These are phyloP conservation scores for Hipposideros armiger DNA, from an alignment of 2,113 vertebrate genomes.

Conservation along the genomic window DNA sequence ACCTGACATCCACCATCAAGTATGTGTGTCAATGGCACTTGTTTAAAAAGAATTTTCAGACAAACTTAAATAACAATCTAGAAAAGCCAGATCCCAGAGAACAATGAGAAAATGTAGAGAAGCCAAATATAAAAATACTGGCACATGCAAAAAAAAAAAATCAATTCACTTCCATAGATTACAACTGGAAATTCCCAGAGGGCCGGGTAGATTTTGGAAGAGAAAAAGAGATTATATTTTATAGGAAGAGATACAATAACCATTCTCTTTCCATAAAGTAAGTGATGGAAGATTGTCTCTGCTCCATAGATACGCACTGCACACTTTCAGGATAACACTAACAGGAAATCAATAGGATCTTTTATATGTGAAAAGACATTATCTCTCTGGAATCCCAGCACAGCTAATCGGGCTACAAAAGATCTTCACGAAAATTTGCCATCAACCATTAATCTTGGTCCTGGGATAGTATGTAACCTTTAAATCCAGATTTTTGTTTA, in stretches of 20 bases:
- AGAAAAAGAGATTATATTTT: slow-evolving; percentile 88
- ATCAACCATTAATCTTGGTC: slow-evolving; percentile 76
- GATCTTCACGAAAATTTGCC: slow-evolving; percentile 68
- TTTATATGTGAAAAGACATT: slow-evolving; percentile 85
- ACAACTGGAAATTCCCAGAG: slow-evolving; percentile 81
- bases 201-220: slow-evolving; percentile 82
- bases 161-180: slow-evolving; percentile 85
- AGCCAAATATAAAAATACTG: slow-evolving; percentile 82
- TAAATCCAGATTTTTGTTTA: slow-evolving; percentile 29
- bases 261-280: slow-evolving; percentile 87
- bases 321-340: slow-evolving; percentile 83
- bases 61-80: slow-evolving; percentile 65
- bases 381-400: slow-evolving; percentile 80
- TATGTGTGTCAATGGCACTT: slow-evolving; percentile 38
- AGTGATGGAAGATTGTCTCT: slow-evolving; percentile 86
- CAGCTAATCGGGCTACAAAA: slow-evolving; percentile 73
- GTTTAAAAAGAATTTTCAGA: slow-evolving; percentile 62
- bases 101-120: slow-evolving; percentile 62
- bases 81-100: slow-evolving; percentile 72
- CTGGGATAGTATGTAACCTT: slow-evolving; percentile 24
- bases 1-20: neutral
- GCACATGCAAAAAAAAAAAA: slow-evolving; percentile 72
- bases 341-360: slow-evolving; percentile 89
- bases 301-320: slow-evolving; percentile 75
- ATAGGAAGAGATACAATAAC: slow-evolving; percentile 87